Evolutionary conservation across 2,797 vertebrate genomes (phyloP).

Genomic region (Peromyscus melanophrys): DNA sequence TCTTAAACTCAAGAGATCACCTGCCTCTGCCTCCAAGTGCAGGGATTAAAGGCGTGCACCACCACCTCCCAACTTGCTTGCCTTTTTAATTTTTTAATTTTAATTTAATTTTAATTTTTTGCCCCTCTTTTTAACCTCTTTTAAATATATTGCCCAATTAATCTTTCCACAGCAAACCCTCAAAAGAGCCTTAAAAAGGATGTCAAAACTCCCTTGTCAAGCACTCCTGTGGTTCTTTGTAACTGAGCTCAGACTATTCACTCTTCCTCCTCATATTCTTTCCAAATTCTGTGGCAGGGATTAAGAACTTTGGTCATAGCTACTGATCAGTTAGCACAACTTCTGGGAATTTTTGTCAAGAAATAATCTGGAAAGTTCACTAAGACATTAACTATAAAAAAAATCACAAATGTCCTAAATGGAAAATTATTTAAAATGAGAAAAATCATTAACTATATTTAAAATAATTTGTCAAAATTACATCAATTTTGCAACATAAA

Average conservation of each 20-base stretch:
- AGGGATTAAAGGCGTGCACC: not conserved
- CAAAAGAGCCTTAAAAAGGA: conserved; percentile 37
- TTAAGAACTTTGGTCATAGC: conserved; percentile 4
- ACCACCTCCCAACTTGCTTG: not conserved
- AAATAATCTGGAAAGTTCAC: conserved; percentile 53
- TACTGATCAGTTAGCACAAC: not conserved
- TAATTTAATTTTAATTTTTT: not conserved
- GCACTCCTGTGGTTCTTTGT: not conserved
- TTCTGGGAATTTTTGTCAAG: conserved; percentile 55
- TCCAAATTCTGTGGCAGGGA: not conserved
- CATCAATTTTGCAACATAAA: not conserved
- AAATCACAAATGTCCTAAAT: conserved; percentile 47
- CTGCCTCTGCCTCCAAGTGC: not conserved
- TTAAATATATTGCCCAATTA: conserved; percentile 47
- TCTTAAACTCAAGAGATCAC: too few relatives aligned
- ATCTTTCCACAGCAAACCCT: conserved; percentile 41
- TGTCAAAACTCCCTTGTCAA: conserved; percentile 13
- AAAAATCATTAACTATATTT: conserved; percentile 55
- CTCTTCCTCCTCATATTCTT: not conserved
- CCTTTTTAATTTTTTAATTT: conserved; percentile 5
- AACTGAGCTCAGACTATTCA: not conserved
- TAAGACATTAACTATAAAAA: conserved; percentile 54
- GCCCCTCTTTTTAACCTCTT: conserved; percentile 5
- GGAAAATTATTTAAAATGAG: conserved; percentile 20
- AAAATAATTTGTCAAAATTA: conserved; percentile 55